Evolutionary conservation across 2,888 invertebrate species (phyloP), one percentile per base, ranked within the genome.

Genomic region (Spodoptera littoralis): DNA sequence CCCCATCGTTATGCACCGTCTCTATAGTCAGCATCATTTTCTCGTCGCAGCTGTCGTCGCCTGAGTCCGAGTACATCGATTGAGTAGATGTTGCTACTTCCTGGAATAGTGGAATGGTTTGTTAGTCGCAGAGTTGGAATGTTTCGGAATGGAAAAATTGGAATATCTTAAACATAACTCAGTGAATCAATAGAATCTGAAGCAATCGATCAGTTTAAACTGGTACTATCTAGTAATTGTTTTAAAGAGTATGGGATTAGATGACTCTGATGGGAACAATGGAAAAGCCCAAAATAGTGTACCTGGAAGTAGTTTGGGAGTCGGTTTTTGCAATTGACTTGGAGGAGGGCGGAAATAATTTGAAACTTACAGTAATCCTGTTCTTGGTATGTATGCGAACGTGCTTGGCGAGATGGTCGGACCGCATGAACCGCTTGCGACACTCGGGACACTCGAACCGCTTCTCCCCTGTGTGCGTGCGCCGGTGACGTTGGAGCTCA

Each of bases 381-480:
- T 92, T 93, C 76, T 94, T 94, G 48, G 93, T 97, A 89, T 98
- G 98, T 57, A 98, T 98, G 82, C 98, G 97, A 70, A 98, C 97
- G 90, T 98, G 98, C 86, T 98, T 98, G 11, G 98, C 98, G 41
- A 98, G 95, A 82, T 98, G 98, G 89, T 98, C 98, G 58, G 97
- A 98, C 53, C 98, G 96, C 98, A 98, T 98, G 87, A 98, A 98
- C 83, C 98, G 97, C 88, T 98, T 98, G 73, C 96, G 96, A 87
- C 98, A 98, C 84, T 97, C 98, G 3, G 96, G 96, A 84, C 98
- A 98, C 87, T 98, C 97, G 90, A 98, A 98, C 56, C 98, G 94
- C 88, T 99, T 99, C 88, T 99, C 98, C 2, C 98, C 98, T 0
- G 98, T 98, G 89, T 99, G 98, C 4, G 99, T 98, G 64, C 98